Evolutionary conservation across 2,113 vertebrate genomes (phyloP).

Genomic region (Eulemur macaco): DNA sequence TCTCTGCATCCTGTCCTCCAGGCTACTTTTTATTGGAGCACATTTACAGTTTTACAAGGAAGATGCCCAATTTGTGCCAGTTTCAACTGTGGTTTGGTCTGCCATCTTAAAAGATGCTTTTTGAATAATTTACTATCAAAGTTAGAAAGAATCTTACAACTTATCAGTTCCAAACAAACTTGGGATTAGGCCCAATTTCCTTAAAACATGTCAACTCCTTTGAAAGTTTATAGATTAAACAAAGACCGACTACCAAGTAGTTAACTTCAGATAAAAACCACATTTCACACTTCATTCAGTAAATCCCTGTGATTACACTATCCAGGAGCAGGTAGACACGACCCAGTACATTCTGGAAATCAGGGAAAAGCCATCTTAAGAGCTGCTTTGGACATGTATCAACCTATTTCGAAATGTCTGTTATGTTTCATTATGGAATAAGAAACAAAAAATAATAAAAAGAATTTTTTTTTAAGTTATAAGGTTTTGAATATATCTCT

Average conservation of each 20-base stretch:
- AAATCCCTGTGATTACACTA: background rate
- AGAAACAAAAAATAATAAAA: background rate
- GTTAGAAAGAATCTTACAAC: background rate
- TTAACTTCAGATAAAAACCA: background rate
- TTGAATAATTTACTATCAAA: background rate
- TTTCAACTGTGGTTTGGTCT: background rate
- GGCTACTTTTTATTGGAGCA: background rate
- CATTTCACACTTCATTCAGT: background rate
- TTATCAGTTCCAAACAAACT: background rate
- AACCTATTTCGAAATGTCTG: background rate
- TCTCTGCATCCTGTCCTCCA: background rate
- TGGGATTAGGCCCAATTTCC: background rate
- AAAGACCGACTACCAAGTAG: background rate
- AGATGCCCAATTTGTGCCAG: background rate
- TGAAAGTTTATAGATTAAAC: constrained; percentile 5
- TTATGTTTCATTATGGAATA: background rate
- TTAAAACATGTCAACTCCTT: background rate
- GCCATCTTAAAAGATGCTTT: background rate
- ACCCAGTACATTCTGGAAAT: background rate
- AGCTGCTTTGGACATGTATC: background rate
- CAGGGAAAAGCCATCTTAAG: background rate
- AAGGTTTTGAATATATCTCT: background rate
- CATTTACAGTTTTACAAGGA: background rate
- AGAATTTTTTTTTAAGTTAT: background rate
- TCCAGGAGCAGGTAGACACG: background rate